Conservation (phyloP, 2,113 vertebrate genomes). For the Lutjanus erythropterus region DNA sequence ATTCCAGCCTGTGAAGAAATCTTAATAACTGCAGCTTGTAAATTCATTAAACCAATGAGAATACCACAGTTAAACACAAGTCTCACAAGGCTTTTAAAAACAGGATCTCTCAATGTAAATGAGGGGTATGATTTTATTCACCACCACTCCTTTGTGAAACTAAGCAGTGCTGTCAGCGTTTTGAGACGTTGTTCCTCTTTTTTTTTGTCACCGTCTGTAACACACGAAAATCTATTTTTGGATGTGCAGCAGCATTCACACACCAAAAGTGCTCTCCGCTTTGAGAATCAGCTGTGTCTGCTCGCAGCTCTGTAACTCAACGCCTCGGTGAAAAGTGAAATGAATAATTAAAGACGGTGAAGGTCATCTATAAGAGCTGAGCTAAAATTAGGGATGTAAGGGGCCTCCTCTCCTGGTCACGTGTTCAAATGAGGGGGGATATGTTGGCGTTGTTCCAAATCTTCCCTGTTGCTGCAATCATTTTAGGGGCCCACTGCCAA, state of each 20-base stretch:
- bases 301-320: conserved; percentile 24
- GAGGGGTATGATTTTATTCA: not conserved
- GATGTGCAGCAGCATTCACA: conserved; percentile 31
- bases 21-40: conserved; percentile 18
- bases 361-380: conserved; percentile 24
- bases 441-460: conserved; percentile 29
- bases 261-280: conserved; percentile 5
- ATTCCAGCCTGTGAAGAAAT: conserved; percentile 14
- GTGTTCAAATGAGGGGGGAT: not conserved
- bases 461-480: conserved; percentile 1
- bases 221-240: conserved; percentile 66
- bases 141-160: not conserved
- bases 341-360: conserved; percentile 36
- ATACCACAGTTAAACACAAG: not conserved
- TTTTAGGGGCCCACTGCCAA: conserved; percentile 34
- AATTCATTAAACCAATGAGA: conserved; percentile 23
- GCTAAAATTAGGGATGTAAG: conserved; percentile 21
- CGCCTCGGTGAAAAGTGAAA: conserved; percentile 15
- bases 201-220: conserved; percentile 27
- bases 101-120: not conserved
- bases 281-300: conserved; percentile 16
- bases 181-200: conserved; percentile 27
- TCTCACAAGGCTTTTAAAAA: not conserved
- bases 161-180: conserved; percentile 1
- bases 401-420: conserved; percentile 17